These are phyloP conservation scores for Agelas oroides DNA, from an alignment of 37 sponge, comb jelly and placozoan genomes.

Conservation along the genomic window DNA sequence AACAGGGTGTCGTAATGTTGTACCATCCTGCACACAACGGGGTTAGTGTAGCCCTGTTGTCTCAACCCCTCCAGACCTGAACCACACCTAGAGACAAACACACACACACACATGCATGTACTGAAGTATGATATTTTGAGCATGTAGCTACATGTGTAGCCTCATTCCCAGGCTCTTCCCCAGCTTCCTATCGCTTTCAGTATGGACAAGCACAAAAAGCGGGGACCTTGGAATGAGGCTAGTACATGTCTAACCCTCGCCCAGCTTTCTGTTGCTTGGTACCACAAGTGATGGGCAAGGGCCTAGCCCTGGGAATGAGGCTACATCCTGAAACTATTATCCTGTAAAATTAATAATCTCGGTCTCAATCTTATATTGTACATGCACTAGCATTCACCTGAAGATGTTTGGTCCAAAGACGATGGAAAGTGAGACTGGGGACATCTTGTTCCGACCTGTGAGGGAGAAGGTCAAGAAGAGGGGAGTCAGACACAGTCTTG, in stretches of 20 bases:
- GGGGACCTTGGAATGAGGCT: too few relatives aligned
- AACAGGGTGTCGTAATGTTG: slow-evolving; percentile 31
- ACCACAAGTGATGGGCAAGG: too few relatives aligned
- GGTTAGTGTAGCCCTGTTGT: slow-evolving; percentile 63
- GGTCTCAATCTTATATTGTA: too few relatives aligned
- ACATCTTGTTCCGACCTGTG: slow-evolving; percentile 86
- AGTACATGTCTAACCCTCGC: too few relatives aligned
- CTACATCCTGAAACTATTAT: too few relatives aligned
- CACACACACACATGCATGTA: neutral
- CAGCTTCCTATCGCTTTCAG: too few relatives aligned
- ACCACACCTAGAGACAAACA: slow-evolving; percentile 25
- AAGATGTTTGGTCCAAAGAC: slow-evolving; percentile 95
- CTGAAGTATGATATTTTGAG: neutral
- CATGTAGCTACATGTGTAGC: neutral
- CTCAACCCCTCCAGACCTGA: slow-evolving; percentile 56
- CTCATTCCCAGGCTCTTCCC: too few relatives aligned
- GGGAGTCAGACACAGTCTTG: too few relatives aligned
- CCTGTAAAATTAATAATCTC: too few relatives aligned
- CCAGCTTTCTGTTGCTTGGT: too few relatives aligned
- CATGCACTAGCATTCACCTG: slow-evolving; percentile 34
- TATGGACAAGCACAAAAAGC: too few relatives aligned
- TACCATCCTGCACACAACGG: slow-evolving; percentile 50
- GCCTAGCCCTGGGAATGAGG: too few relatives aligned
- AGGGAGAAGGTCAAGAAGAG: neutral
- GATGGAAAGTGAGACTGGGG: slow-evolving; percentile 86